Percentiles rank a stretch among this genome's conserved stretches.
phyloP scores from a whole-genome alignment of 1,140 invertebrate genomes.

The Uloborus diversus region DNA sequence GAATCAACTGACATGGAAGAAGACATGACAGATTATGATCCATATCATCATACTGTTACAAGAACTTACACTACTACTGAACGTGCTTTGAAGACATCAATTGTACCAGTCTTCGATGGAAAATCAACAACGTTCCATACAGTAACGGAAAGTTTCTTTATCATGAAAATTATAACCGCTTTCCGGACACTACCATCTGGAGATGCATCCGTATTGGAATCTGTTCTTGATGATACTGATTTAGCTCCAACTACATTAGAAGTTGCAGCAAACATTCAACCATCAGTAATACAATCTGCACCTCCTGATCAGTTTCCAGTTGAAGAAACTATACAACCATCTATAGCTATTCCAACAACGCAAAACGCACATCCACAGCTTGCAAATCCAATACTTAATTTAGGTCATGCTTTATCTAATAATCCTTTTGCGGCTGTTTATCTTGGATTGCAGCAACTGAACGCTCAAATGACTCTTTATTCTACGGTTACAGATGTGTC shows the following conservation, averaged over 20 bases:
- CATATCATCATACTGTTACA: constrained; percentile 58
- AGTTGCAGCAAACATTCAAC: constrained; percentile 36
- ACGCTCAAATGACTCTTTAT: constrained; percentile 56
- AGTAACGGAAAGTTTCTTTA: constrained; percentile 61
- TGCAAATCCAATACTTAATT: constrained; percentile 46
- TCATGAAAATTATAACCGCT: constrained; percentile 61
- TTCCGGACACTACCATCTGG: constrained; percentile 60
- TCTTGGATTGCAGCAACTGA: constrained; percentile 56
- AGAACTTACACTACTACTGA: constrained; percentile 61
- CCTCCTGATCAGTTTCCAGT: constrained; percentile 24
- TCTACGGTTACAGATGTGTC: constrained; percentile 60
- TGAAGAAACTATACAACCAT: constrained; percentile 5
- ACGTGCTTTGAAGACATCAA: constrained; percentile 58
- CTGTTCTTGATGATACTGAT: constrained; percentile 10
- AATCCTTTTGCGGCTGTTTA: constrained; percentile 57
- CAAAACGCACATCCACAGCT: background rate
- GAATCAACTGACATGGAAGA: constrained; percentile 28
- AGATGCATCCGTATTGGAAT: constrained; percentile 49
- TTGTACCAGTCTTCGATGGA: constrained; percentile 61
- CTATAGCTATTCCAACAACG: background rate
- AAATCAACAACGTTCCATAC: constrained; percentile 59
- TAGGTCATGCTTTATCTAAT: constrained; percentile 49
- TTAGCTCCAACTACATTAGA: constrained; percentile 1
- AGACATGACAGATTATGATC: constrained; percentile 8
- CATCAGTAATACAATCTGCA: constrained; percentile 27